Conservation (phyloP, 2,888 invertebrate species). For the Latheticus oryzae region DNA sequence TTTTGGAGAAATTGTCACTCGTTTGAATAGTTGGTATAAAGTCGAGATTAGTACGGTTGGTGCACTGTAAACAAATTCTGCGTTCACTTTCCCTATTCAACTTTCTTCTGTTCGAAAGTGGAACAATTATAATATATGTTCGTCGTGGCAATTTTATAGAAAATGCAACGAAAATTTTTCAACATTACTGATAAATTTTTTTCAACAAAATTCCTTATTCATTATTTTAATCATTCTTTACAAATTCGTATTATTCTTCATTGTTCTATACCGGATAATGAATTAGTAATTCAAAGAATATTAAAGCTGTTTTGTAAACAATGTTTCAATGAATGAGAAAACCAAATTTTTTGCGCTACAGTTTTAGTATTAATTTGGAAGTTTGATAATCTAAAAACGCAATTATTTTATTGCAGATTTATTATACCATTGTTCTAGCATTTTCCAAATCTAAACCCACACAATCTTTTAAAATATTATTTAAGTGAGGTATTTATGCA, state of each 20-base stretch:
- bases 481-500: too few species aligned
- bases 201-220: neutral
- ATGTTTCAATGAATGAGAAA: constrained; percentile 7
- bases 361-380: too few species aligned
- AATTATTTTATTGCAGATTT: constrained; percentile 7
- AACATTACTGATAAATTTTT: neutral
- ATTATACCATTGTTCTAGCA: neutral
- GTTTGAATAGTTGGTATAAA: constrained; percentile 4
- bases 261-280: constrained; percentile 27
- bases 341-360: constrained; percentile 2
- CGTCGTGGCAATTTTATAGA: constrained; percentile 29
- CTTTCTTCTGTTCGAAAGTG: constrained; percentile 50
- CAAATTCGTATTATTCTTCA: constrained; percentile 4
- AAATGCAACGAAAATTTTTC: constrained; percentile 20
- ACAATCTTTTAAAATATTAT: too few species aligned
- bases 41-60: constrained; percentile 19
- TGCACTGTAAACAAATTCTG: constrained; percentile 43
- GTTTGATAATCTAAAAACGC: too few species aligned
- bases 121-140: constrained; percentile 45
- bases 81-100: constrained; percentile 50
- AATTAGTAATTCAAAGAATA: constrained; percentile 34
- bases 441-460: too few species aligned
- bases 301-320: constrained; percentile 28
- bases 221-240: constrained; percentile 15
- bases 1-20: constrained; percentile 1